Conservation (phyloP, 2,888 invertebrate species). For the Sacculina carcini region DNA sequence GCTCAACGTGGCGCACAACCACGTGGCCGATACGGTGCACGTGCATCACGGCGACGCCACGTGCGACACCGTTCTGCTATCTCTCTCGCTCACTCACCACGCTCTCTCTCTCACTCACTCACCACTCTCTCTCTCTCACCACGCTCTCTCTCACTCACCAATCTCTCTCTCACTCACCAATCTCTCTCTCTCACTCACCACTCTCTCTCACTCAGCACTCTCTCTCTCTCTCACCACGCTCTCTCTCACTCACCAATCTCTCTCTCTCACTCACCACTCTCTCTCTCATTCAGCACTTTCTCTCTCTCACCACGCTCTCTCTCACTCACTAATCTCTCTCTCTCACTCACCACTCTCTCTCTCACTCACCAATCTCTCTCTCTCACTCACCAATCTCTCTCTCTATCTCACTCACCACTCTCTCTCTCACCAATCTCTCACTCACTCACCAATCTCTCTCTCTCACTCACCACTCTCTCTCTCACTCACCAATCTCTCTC, state of each 20-base stretch:
- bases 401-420: neutral
- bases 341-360: neutral
- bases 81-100: neutral
- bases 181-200: neutral
- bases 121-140: neutral
- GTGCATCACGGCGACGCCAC: conserved; percentile 64
- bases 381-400: neutral
- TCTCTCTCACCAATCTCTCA: neutral
- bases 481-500: neutral
- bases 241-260: neutral
- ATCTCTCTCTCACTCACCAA: neutral
- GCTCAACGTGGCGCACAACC: conserved; percentile 46
- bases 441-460: neutral
- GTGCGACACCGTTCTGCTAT: conserved; percentile 26
- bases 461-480: neutral
- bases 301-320: neutral
- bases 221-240: neutral
- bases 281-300: neutral
- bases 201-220: neutral
- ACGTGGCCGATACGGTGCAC: conserved; percentile 40
- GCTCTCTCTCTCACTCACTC: neutral
- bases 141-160: neutral
- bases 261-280: neutral
- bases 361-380: neutral
- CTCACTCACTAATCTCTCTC: neutral